Evolutionary conservation across 2,888 invertebrate genomes (phyloP).

Genomic region (Rhyacophila evoluta): DNA sequence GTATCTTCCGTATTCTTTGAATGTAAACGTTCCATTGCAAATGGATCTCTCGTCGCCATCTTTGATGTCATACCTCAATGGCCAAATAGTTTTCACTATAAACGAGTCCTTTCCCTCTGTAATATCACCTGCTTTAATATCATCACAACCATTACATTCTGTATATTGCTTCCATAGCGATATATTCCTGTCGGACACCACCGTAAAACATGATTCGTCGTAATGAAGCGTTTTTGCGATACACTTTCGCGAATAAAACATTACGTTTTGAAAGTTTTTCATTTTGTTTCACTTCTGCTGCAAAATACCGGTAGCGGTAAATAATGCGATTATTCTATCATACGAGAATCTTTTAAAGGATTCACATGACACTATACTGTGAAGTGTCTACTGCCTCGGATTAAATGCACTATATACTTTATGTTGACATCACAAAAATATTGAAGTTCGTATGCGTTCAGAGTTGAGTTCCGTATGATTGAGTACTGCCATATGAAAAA

Average conservation of each 20-base stretch:
- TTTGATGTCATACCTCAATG: conserved; percentile 60
- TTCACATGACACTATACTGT: not conserved
- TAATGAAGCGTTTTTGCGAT: conserved; percentile 60
- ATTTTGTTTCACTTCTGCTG: conserved; percentile 56
- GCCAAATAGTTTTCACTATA: conserved; percentile 61
- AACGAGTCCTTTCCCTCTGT: conserved; percentile 58
- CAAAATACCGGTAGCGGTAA: not conserved
- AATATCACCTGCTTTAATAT: conserved; percentile 27
- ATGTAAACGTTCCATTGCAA: conserved; percentile 63
- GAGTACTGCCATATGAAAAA: not conserved
- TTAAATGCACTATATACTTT: not conserved
- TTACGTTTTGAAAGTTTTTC: conserved; percentile 65
- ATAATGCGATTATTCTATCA: not conserved
- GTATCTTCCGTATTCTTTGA: conserved; percentile 67
- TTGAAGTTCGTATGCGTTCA: no score
- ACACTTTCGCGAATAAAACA: conserved; percentile 62
- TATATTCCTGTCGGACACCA: conserved; percentile 60
- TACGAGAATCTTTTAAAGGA: not conserved
- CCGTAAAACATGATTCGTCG: conserved; percentile 67
- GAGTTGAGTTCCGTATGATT: no score
- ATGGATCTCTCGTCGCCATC: conserved; percentile 59
- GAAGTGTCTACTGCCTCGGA: not conserved
- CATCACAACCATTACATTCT: conserved; percentile 61
- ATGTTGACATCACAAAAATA: conserved; percentile 7
- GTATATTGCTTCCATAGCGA: conserved; percentile 66